These are phyloP conservation scores for Amphipoea lucens DNA, from an alignment of 2,888 invertebrate species.

Conservation along the genomic window DNA sequence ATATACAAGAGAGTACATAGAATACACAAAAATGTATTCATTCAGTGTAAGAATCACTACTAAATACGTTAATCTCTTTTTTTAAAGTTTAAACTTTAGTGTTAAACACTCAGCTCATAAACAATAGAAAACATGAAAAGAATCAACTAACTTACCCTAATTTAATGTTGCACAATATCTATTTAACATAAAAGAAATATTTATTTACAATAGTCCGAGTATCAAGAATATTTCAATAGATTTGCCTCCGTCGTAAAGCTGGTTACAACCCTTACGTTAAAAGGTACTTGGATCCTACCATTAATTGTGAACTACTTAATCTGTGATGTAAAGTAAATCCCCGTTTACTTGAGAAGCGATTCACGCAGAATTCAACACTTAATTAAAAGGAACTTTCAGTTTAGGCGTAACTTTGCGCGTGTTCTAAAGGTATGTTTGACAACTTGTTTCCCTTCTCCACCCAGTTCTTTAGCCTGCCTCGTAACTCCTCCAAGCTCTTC, in stretches of 20 bases:
- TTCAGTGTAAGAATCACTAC: conserved; percentile 28
- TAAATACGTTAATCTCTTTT: conserved; percentile 23
- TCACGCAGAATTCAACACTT: conserved; percentile 58
- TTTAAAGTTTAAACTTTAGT: conserved; percentile 19
- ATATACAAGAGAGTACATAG: conserved; percentile 26
- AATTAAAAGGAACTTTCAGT: conserved; percentile 78
- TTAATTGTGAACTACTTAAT: conserved; percentile 53
- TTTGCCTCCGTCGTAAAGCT: conserved; percentile 77
- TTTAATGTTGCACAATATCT: conserved; percentile 70
- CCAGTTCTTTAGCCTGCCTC: conserved; percentile 95
- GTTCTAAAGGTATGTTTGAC: conserved; percentile 92
- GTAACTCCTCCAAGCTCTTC: conserved; percentile 95
- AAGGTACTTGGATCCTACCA: conserved; percentile 68
- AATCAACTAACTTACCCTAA: conserved; percentile 59
- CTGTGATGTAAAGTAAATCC: conserved; percentile 58
- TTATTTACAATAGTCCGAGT: conserved; percentile 86
- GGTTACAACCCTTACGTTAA: conserved; percentile 73
- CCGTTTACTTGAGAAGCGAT: conserved; percentile 37
- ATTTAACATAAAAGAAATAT: conserved; percentile 76
- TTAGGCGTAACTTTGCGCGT: conserved; percentile 92
- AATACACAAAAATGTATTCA: conserved; percentile 35
- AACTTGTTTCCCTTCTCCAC: conserved; percentile 94
- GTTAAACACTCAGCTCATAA: conserved; percentile 42
- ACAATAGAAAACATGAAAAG: conserved; percentile 66
- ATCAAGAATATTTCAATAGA: conserved; percentile 85